phyloP scores from a whole-genome alignment of 2,888 invertebrate genomes.

The Dyspetes luteomarginatus region DNA sequence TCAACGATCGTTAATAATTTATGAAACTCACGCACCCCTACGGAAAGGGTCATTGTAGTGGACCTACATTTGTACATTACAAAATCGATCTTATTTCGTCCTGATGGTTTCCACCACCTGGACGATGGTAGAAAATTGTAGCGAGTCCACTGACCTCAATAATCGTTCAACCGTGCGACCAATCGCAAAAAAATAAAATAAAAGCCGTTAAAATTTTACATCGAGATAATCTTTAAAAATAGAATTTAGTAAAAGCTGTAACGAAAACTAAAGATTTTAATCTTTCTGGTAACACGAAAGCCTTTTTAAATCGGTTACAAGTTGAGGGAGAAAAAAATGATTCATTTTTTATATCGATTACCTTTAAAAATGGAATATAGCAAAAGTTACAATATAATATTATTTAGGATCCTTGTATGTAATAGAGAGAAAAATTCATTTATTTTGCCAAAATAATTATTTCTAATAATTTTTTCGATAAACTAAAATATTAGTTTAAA shows the following conservation, averaged over 20 bases:
- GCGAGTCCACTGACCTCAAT: slow-evolving; percentile 64
- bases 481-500: too few relatives aligned
- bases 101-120: slow-evolving; percentile 44
- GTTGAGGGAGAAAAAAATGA: background rate
- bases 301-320: background rate
- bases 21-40: slow-evolving; percentile 50
- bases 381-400: background rate
- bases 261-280: background rate
- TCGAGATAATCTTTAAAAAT: slow-evolving; percentile 28
- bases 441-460: too few relatives aligned
- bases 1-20: slow-evolving; percentile 60
- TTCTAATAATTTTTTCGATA: too few relatives aligned
- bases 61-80: slow-evolving; percentile 58
- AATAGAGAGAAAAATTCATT: too few relatives aligned
- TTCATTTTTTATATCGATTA: background rate
- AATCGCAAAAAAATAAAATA: slow-evolving; percentile 26
- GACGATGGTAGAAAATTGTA: slow-evolving; percentile 54
- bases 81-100: slow-evolving; percentile 67
- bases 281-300: background rate
- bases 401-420: too few relatives aligned
- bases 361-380: background rate
- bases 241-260: slow-evolving; percentile 8
- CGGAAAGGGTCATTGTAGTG: slow-evolving; percentile 17
- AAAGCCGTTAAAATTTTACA: background rate
- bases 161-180: slow-evolving; percentile 30